phyloP scores from a whole-genome alignment of 2,113 vertebrate species.

The Sander vitreus region DNA sequence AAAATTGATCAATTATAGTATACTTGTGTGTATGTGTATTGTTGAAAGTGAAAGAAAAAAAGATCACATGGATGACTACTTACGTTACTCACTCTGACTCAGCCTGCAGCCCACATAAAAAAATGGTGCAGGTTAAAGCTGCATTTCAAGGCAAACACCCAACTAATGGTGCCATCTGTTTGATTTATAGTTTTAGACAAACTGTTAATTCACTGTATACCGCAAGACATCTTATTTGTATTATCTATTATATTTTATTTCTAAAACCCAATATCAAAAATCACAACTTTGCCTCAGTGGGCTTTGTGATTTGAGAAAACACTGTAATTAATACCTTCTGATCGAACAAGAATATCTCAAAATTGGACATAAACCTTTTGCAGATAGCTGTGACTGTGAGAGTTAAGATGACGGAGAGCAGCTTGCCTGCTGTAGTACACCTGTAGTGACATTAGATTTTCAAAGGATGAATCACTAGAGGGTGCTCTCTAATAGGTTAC shows the following conservation, averaged over 20 bases:
- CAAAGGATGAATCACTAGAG: constrained; percentile 53
- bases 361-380: neutral
- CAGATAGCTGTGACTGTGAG: neutral
- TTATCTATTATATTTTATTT: no score
- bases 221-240: neutral
- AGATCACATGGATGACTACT: constrained; percentile 42
- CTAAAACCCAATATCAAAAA: no score
- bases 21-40: neutral
- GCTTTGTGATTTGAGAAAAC: neutral
- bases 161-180: neutral
- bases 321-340: neutral
- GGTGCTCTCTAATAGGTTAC: constrained; percentile 55
- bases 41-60: neutral
- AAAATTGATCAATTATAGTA: neutral
- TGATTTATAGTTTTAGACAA: neutral
- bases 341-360: neutral
- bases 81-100: constrained; percentile 61
- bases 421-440: neutral
- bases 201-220: neutral
- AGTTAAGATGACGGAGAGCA: neutral
- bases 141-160: neutral
- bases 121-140: neutral
- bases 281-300: no score
- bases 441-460: constrained; percentile 10
- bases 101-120: constrained; percentile 22